Percentiles rank a stretch among this genome's conserved stretches.
phyloP scores from a whole-genome alignment of 1,140 invertebrate genomes.

The Sycophila sp. region DNA sequence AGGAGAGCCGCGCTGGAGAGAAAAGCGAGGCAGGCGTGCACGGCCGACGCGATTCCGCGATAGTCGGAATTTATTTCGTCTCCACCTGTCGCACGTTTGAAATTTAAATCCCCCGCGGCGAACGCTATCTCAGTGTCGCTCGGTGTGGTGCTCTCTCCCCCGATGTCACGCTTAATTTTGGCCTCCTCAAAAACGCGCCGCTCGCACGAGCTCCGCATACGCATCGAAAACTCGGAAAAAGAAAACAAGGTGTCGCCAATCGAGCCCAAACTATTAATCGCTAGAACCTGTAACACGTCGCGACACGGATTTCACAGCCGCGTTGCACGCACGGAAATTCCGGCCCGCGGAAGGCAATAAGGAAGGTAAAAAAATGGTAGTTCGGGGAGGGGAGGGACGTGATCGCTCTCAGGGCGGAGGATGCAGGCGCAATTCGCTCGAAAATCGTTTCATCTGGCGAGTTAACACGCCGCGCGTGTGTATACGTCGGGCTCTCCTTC shows the following conservation, averaged over 20 bases:
- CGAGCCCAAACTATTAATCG: too few species aligned
- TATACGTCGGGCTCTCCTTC: too few species aligned
- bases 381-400: background rate
- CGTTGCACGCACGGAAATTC: constrained; percentile 28
- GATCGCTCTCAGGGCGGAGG: too few species aligned
- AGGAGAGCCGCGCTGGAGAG: constrained; percentile 38
- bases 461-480: constrained; percentile 15
- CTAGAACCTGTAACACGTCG: too few species aligned
- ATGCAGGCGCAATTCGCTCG: background rate
- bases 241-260: background rate
- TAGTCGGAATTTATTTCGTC: constrained; percentile 56
- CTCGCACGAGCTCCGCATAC: constrained; percentile 7
- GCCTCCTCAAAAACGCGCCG: background rate
- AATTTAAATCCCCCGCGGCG: constrained; percentile 50
- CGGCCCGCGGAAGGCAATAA: background rate
- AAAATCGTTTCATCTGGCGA: constrained; percentile 30
- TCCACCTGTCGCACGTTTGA: constrained; percentile 55
- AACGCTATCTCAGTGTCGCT: constrained; percentile 32
- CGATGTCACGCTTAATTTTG: constrained; percentile 35
- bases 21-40: too few species aligned
- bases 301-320: background rate
- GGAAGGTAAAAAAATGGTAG: background rate
- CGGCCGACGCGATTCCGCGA: constrained; percentile 49
- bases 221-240: constrained; percentile 14
- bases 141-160: constrained; percentile 11